Evolutionary conservation across 2,797 vertebrate species (phyloP), one percentile per base, ranked within the genome.

Genomic region (Pseudopleuronectes americanus): DNA sequence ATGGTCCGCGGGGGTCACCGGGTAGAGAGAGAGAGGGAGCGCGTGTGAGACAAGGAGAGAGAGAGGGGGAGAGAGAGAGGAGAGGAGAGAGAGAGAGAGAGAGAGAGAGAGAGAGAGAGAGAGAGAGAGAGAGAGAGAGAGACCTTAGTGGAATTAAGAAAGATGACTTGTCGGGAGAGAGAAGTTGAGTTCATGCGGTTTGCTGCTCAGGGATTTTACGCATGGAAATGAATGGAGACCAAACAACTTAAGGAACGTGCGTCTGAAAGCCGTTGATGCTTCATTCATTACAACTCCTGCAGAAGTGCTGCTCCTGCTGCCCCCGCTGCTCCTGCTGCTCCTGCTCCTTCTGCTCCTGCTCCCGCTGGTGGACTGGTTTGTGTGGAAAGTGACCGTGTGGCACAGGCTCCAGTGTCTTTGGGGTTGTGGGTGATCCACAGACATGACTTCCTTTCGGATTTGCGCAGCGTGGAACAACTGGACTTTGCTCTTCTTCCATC

Each of bases 1-100:
- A 74, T 79, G 83, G 72, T 89, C 81, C 73, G 69, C 80, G 80
- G 84, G 84, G 89, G 76, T 87, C 81, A 77, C 57, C 57, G 83
- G 82, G 84, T 62, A 84, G 79, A 88, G 84, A 79, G 82, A 84
- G 78, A 76, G 74, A 47, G 41, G 57, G 81, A 81, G 76, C 45
- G 64, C 43, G 71, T 21, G 57, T 26, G 67, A 43, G 56, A 23
- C 23, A 51, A 55, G 13, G 33, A 47, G 52, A 9, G 53, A 57
- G 54, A 38, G 41, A 41, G 77, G 56, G 72, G 5, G 71, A 54
- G 53, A 45, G 41, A 33, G 57, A 38, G 75, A 60, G 71, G 71
- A 48, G 67, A 54, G 63, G 57, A 71, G 64, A 57, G 74, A 58
- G 59, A 64, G 59, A 57, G 77, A 57, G 72, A 8, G 71, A 54